Evolutionary conservation across 92 coral and sea anemone species (phyloP).

Genomic region (Micromussa lordhowensis): DNA sequence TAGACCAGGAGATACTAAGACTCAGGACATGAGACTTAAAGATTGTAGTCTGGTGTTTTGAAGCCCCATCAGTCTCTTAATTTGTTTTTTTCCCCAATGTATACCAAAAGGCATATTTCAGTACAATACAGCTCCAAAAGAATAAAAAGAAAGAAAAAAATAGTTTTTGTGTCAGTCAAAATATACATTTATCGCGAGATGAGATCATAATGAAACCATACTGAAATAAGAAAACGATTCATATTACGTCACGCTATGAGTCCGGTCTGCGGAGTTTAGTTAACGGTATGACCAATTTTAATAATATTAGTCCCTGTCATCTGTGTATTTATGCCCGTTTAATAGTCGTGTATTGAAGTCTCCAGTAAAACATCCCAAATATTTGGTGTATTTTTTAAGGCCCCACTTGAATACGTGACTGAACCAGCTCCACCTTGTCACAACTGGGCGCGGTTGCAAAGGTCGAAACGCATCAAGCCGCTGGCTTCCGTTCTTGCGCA

Average conservation of each 20-base stretch:
- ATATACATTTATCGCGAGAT: neutral
- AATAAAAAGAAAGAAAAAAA: too few species aligned
- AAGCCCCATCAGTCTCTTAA: too few species aligned
- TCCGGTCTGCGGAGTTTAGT: neutral
- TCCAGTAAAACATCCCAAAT: neutral
- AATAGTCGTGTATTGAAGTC: neutral
- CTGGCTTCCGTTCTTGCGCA: slow-evolving; percentile 37
- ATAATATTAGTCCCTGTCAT: neutral
- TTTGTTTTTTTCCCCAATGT: too few species aligned
- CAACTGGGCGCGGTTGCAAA: slow-evolving; percentile 36
- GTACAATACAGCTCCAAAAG: too few species aligned
- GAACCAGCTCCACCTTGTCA: neutral
- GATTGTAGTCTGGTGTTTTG: too few species aligned
- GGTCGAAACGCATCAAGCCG: neutral
- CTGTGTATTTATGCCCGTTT: neutral
- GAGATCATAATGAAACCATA: neutral
- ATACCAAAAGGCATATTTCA: too few species aligned
- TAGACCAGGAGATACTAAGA: too few species aligned
- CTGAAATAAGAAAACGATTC: neutral
- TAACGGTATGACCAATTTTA: neutral
- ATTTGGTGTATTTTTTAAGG: neutral
- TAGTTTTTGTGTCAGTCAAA: too few species aligned
- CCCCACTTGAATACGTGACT: neutral
- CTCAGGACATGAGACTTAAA: too few species aligned
- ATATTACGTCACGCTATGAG: neutral